These are phyloP conservation scores for Anisognathus igniventris DNA, from an alignment of 2,797 vertebrate species.

Conservation along the genomic window DNA sequence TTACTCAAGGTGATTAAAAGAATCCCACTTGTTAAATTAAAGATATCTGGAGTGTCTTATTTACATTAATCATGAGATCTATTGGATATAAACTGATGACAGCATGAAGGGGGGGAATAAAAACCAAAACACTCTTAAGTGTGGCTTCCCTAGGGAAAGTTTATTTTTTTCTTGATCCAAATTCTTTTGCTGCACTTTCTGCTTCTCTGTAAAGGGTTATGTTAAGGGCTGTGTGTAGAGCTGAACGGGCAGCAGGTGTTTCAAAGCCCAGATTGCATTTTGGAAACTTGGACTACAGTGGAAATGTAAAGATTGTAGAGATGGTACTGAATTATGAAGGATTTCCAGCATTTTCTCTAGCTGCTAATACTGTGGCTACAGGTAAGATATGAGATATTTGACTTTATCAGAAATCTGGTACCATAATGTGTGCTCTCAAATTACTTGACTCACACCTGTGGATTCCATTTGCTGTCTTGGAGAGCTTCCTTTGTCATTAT, in stretches of 20 bases:
- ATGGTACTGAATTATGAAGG: not conserved
- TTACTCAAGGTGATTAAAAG: not conserved
- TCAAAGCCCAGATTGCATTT: not conserved
- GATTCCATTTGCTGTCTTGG: not conserved
- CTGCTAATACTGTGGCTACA: not conserved
- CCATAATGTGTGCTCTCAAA: not conserved
- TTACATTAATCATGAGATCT: not conserved
- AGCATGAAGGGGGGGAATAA: rapidly evolving
- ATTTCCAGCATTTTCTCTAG: not conserved
- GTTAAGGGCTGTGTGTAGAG: not conserved
- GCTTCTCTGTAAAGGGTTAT: not conserved
- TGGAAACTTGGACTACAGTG: not conserved
- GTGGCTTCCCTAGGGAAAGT: not conserved
- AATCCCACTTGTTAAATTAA: not conserved
- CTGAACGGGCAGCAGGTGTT: not conserved
- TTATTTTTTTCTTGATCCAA: not conserved
- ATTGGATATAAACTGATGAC: not conserved
- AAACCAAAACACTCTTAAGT: not conserved
- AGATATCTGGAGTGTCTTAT: not conserved
- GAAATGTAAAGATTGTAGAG: not conserved
- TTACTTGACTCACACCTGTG: not conserved
- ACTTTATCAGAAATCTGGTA: not conserved
- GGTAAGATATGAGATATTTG: not conserved
- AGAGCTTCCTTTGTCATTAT: not conserved
- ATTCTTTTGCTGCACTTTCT: not conserved